Base-by-base conservation (phyloP, 2,797 vertebrate genomes). In the Ataeniobius toweri region DNA sequence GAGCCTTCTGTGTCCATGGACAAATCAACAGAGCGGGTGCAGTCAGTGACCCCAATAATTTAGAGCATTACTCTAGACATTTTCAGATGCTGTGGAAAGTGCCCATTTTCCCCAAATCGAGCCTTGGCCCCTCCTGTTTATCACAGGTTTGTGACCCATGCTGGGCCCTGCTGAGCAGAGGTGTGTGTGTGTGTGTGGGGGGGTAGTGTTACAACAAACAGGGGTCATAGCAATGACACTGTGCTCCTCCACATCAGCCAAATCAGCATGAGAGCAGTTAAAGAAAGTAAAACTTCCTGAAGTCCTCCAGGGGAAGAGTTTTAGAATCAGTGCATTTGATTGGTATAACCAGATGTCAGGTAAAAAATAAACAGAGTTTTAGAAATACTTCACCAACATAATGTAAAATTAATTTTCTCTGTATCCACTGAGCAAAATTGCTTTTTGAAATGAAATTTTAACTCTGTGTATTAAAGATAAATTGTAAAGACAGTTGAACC, bases 41-140 rank as follows among this genome's bases (percentile, higher is more conserved):
- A 95, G 94, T 93, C 94, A 86, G 89, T 95, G 96, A 96, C 95
- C 95, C 94, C 91, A 94, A 96, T 96, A 95, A 96, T 96, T 96
- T 95, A 94, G 93, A 92, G 90, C 93, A 94, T 94, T 93, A 91
- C 94, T 94, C 89, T 80, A 92, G 95, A 95, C 91, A 83, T 93
- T 96, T 94, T 92, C 84, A 91, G 92, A 93, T 88, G 90, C 91
- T 13, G 89, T 50, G 50, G 91, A 94, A 94, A 94, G 92, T 94
- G 92, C 84, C 89, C 91, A 94, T 94, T 94, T 94, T 91, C 86
- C 88, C 92, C 91, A 95, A 95, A 93, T 92, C 86, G 88, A 80
- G 88, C 88, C 86, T 86, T 78, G 86, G 90, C 89, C 93, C 93
- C 91, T 93, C 93, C 93, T 94, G 93, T 95, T 96, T 96, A 96